Percentiles rank a stretch among this genome's conserved stretches.
Conservation (phyloP, 1,140 invertebrate genomes). For the Eciton burchellii region DNA sequence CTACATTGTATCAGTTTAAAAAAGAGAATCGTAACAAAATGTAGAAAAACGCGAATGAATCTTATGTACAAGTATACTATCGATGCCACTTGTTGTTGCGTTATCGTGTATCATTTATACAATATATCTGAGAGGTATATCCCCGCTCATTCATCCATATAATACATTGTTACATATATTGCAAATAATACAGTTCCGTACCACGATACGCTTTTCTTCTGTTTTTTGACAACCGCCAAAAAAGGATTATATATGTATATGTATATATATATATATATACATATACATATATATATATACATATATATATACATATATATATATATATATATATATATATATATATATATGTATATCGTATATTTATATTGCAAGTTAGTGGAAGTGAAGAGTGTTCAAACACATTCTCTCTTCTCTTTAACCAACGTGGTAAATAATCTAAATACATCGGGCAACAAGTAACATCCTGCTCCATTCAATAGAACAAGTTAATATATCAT, state of each 20-base stretch:
- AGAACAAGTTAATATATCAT: slow-evolving; percentile 63
- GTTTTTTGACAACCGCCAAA: slow-evolving; percentile 42
- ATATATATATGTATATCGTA: neutral
- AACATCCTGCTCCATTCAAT: slow-evolving; percentile 56
- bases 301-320: slow-evolving; percentile 26
- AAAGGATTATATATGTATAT: slow-evolving; percentile 8
- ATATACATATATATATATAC: neutral
- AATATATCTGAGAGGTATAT: slow-evolving; percentile 21
- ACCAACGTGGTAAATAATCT: slow-evolving; percentile 60
- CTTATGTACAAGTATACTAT: slow-evolving; percentile 63
- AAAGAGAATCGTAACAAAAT: slow-evolving; percentile 81
- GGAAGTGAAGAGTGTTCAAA: slow-evolving; percentile 43
- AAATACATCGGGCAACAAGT: slow-evolving; percentile 66
- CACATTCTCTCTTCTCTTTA: slow-evolving; percentile 21
- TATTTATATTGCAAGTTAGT: slow-evolving; percentile 49
- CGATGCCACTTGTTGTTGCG: slow-evolving; percentile 63
- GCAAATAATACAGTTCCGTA: slow-evolving; percentile 41
- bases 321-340: no score
- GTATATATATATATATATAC: no score
- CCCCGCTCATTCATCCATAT: neutral
- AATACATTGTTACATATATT: slow-evolving; percentile 44
- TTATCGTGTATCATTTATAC: slow-evolving; percentile 5
- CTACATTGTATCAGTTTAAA: slow-evolving; percentile 71
- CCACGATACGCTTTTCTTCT: slow-evolving; percentile 11
- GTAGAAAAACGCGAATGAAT: slow-evolving; percentile 81